Evolutionary conservation across 2,888 invertebrate species (phyloP), one percentile per base, ranked within the genome.

Genomic region (Halictus quadricinctus): DNA sequence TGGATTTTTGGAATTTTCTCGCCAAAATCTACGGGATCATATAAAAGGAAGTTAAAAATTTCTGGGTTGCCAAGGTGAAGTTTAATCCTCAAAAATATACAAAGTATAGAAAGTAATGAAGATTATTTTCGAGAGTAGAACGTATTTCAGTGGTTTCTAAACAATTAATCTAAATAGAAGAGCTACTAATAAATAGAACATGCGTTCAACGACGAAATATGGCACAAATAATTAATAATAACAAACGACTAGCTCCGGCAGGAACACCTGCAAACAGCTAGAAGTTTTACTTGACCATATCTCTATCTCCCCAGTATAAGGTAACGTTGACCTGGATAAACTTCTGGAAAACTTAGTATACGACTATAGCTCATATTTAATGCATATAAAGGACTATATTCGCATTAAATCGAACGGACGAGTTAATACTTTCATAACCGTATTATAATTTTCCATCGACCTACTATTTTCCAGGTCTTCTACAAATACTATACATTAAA

Each of bases 301-400:
- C 66, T 69, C 66, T 41, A 21, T 69, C 66, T 41, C 21, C 66
- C 15, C 41, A 12, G 21, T 18, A 41, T 41, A 41, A 21, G 41
- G 41, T 41, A 21, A 69, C 41, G 66, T 15, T 69, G 66, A 41
- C 36, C 66, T 69, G 21, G 36, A 21, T 41, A 36, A 69, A 69
- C 66, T 69, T 69, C 66, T 41, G 66, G 66, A 41, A 36, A 69
- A 69, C 66, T 69, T 69, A 4, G 66, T 69, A 69, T 12, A 69
- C 10, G 25, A 25, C 10, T 21, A 21, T 69, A 69, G 10, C 5
- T 69, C 15, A 36, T 69, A 36, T 69, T 69, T 69, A 69, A 41
- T 12, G 66, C 66, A 21, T 21, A 12, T 10, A 10, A 69, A 69
- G 66, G 21, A 41, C 36, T 12, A 12, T 41, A 21, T 21, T 12